A percentile compares a stretch with the other conserved stretches of the same genome.
phyloP scores from a whole-genome alignment of 2,113 vertebrate genomes.

The Elaphurus davidianus region DNA sequence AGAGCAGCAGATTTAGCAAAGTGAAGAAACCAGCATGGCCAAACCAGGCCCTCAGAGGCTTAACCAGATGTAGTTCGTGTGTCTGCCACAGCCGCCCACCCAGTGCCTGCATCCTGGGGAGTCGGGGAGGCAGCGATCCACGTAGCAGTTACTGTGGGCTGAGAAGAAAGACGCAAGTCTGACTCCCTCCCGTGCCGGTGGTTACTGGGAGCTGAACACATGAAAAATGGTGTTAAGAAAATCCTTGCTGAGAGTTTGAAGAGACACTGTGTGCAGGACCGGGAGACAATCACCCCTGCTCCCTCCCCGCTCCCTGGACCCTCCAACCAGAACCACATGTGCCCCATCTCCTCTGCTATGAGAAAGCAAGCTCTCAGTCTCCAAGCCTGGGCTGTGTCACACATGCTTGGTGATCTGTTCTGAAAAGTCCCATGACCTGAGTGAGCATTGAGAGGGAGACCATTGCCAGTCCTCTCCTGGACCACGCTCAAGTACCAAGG shows the following conservation, averaged over 20 bases:
- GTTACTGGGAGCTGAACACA: not conserved
- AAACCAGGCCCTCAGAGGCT: fast-evolving
- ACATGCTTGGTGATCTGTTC: not conserved
- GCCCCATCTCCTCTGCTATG: not conserved
- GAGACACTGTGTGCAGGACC: not conserved
- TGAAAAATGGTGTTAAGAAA: not conserved
- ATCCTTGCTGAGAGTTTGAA: not conserved
- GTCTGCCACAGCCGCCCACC: not conserved
- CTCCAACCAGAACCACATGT: not conserved
- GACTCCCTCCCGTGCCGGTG: not conserved
- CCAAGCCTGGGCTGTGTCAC: not conserved
- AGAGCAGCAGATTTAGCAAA: not conserved
- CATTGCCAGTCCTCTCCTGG: no score
- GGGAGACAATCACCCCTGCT: not conserved
- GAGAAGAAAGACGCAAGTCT: not conserved
- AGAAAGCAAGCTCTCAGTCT: not conserved
- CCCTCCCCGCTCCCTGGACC: fast-evolving
- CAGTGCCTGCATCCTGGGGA: not conserved
- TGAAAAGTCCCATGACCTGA: not conserved
- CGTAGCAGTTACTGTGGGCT: not conserved
- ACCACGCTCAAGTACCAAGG: not conserved
- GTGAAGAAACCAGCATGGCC: not conserved
- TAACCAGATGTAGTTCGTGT: fast-evolving
- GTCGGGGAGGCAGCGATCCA: not conserved
- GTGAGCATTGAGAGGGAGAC: not conserved